These are phyloP conservation scores for Mesoclemmys tuberculata DNA, from an alignment of 2,113 vertebrate species.

Conservation along the genomic window DNA sequence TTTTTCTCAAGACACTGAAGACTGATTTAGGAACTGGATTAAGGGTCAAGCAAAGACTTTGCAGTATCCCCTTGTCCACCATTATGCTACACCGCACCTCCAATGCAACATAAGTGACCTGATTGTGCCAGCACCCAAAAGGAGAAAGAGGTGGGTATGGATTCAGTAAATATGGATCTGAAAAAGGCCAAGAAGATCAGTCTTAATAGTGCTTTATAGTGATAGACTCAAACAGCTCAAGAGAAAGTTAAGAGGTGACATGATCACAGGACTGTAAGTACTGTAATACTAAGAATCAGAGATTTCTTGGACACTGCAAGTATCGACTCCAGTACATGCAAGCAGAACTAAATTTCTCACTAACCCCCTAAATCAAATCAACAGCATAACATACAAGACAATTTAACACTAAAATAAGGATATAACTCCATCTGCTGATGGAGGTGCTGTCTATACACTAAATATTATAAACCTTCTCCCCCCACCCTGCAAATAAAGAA, in stretches of 20 bases:
- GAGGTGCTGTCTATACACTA: no score
- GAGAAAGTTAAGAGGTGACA: no score
- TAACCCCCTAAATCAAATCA: background rate
- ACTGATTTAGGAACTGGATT: fast-evolving
- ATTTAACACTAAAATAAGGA: background rate
- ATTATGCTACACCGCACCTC: background rate
- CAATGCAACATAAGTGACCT: background rate
- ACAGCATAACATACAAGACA: no score
- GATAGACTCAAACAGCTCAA: background rate
- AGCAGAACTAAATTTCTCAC: background rate
- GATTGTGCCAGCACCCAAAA: background rate
- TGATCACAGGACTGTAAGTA: no score
- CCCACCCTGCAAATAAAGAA: no score
- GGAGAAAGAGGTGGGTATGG: background rate
- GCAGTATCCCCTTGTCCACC: background rate
- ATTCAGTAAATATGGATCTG: background rate
- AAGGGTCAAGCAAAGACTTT: background rate
- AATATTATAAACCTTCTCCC: no score
- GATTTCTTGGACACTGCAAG: no score
- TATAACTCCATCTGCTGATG: no score
- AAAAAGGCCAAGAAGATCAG: background rate
- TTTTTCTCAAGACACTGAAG: background rate
- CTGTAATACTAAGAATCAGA: no score
- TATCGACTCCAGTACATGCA: no score
- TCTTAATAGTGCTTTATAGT: no score